phyloP scores from a whole-genome alignment of 2,113 vertebrate species.

The Thunnus maccoyii region DNA sequence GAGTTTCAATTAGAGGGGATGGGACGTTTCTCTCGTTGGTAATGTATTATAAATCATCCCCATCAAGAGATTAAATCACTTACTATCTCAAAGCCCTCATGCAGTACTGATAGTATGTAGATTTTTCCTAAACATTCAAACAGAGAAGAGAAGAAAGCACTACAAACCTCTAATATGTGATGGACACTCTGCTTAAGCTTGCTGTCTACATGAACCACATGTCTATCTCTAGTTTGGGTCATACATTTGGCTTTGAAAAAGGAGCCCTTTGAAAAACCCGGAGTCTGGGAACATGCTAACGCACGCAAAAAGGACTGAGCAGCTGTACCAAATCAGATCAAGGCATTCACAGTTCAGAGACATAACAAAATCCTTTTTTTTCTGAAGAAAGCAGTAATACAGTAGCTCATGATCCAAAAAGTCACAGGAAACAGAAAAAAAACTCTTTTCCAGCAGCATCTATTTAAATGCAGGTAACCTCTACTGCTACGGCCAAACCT shows the following conservation, averaged over 20 bases:
- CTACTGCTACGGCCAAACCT: neutral
- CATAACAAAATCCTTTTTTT: neutral
- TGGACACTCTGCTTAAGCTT: no score
- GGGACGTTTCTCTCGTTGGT: neutral
- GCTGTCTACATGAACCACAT: no score
- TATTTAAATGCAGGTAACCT: neutral
- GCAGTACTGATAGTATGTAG: no score
- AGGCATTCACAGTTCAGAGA: neutral
- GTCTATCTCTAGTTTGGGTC: no score
- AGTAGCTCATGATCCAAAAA: neutral
- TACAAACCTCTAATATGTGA: no score
- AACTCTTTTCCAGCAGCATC: neutral
- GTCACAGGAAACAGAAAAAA: neutral
- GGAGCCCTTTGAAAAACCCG: no score
- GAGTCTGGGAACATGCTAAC: no score
- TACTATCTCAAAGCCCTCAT: no score
- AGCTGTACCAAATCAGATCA: neutral
- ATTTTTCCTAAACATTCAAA: no score
- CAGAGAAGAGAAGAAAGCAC: no score
- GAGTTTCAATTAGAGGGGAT: constrained; percentile 17
- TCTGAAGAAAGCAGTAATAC: neutral
- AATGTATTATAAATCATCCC: neutral
- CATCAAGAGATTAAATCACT: neutral
- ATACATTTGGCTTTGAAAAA: no score
- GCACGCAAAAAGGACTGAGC: neutral